Conservation (phyloP, 2,888 invertebrate genomes). For the Microctonus hyperodae region DNA sequence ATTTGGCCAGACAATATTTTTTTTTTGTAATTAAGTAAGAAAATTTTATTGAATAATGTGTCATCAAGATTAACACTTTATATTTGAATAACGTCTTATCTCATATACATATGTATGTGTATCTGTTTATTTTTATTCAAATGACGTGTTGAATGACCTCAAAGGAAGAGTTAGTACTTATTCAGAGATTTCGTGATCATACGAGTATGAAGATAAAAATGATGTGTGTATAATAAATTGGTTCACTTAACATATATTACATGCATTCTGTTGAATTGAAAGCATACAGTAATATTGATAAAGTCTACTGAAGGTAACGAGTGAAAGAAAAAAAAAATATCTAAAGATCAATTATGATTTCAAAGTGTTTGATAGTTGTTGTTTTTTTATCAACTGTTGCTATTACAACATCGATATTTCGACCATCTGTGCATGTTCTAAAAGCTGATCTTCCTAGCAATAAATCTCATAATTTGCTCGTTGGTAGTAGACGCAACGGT, state of each 20-base stretch:
- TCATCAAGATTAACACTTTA: neutral
- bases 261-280: neutral
- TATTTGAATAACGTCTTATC: neutral
- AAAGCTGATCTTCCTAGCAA: neutral
- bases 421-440: neutral
- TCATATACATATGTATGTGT: neutral
- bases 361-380: too few species aligned
- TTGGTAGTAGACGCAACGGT: slow-evolving; percentile 31
- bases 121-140: neutral
- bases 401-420: neutral
- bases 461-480: slow-evolving; percentile 34
- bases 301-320: neutral
- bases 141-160: too few species aligned
- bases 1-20: neutral
- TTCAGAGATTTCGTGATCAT: too few species aligned
- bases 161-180: too few species aligned
- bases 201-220: neutral
- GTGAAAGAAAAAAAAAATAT: neutral
- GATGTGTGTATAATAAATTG: neutral
- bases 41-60: neutral
- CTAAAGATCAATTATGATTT: too few species aligned
- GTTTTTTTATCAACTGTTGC: slow-evolving; percentile 20
- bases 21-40: neutral
- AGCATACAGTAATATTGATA: neutral
- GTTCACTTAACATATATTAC: neutral